A percentile compares a stretch with the other conserved stretches of the same genome.
Evolutionary conservation across 2,888 invertebrate species (phyloP).

Genomic region (Caenorhabditis auriculariae): DNA sequence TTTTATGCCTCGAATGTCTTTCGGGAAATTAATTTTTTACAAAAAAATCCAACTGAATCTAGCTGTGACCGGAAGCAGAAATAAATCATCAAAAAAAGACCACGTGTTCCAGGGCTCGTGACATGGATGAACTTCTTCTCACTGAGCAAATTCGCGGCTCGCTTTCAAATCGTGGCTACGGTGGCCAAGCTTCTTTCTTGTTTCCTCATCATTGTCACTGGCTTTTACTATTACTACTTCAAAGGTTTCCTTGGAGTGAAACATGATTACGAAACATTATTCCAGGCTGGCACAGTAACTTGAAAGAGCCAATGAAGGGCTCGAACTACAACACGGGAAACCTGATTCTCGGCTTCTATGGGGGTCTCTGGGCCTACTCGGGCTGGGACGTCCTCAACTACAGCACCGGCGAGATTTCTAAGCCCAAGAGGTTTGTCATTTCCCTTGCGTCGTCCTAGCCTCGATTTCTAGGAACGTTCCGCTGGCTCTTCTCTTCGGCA

Average conservation of each 20-base stretch:
- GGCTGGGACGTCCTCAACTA: slow-evolving; percentile 63
- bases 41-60: background rate
- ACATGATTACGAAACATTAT: background rate
- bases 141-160: slow-evolving; percentile 58
- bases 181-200: slow-evolving; percentile 57
- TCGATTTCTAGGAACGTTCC: slow-evolving; percentile 52
- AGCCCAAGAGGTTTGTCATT: slow-evolving; percentile 43
- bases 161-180: slow-evolving; percentile 61
- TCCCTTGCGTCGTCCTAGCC: background rate
- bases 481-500: slow-evolving; percentile 55
- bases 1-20: no score
- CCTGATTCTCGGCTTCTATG: slow-evolving; percentile 59
- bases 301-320: slow-evolving; percentile 48
- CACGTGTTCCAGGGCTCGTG: slow-evolving; percentile 55
- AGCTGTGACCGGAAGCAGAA: background rate
- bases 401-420: slow-evolving; percentile 57
- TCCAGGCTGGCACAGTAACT: slow-evolving; percentile 45
- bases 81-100: no score
- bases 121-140: slow-evolving; percentile 63
- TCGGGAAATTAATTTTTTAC: no score
- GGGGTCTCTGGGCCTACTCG: slow-evolving; percentile 61
- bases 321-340: slow-evolving; percentile 51
- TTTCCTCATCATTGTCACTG: slow-evolving; percentile 58
- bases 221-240: slow-evolving; percentile 58
- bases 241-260: no score